Evolutionary conservation across 2,113 vertebrate species (phyloP).

Genomic region (Ceyx margarethae): DNA sequence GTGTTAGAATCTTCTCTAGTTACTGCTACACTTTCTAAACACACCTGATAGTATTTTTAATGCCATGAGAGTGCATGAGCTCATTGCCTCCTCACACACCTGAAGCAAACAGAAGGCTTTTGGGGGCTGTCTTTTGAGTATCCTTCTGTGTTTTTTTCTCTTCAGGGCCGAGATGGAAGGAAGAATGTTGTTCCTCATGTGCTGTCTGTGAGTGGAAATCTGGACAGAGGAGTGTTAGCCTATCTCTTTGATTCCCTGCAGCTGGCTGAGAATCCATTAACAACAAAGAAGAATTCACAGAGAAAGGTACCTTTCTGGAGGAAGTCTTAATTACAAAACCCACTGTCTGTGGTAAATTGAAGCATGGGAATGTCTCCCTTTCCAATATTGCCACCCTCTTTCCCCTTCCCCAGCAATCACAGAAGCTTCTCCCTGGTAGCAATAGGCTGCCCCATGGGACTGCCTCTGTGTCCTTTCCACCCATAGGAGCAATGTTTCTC

Average conservation of each 20-base stretch:
- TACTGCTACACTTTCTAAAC: background rate
- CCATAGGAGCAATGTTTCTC: background rate
- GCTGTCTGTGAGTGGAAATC: conserved; percentile 81
- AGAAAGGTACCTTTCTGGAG: conserved; percentile 79
- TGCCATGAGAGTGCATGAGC: background rate
- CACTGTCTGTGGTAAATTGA: background rate
- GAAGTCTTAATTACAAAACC: background rate
- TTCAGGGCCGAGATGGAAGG: conserved; percentile 84
- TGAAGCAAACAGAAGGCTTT: background rate
- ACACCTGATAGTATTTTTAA: background rate
- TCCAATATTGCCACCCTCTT: background rate
- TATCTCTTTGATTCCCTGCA: conserved; percentile 90
- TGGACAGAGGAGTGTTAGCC: conserved; percentile 84
- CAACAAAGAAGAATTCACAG: conserved; percentile 77
- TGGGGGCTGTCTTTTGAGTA: background rate
- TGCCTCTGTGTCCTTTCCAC: background rate
- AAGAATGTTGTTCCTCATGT: conserved; percentile 84
- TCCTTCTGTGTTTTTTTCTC: background rate
- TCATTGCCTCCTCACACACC: background rate
- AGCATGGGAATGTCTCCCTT: background rate
- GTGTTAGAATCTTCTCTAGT: background rate
- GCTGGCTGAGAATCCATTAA: conserved; percentile 75
- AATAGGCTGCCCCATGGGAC: background rate
- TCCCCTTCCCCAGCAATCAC: background rate
- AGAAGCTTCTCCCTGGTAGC: background rate